Conservation (phyloP, 2,888 invertebrate genomes). For the Parnassius smintheus region DNA sequence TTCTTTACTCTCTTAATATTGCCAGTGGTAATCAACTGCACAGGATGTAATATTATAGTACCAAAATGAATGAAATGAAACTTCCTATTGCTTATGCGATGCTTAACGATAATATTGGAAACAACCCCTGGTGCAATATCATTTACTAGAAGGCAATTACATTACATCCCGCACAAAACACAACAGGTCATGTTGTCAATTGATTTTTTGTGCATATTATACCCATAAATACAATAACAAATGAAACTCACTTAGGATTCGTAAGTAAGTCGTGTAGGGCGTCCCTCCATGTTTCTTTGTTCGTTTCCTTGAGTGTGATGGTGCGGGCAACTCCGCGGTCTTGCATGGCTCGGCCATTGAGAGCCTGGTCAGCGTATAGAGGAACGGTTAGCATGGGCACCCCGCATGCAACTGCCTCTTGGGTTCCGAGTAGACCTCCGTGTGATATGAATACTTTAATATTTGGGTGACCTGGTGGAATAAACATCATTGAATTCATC, state of each 20-base stretch:
- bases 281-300: conserved; percentile 52
- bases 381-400: conserved; percentile 79
- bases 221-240: background rate
- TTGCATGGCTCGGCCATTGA: conserved; percentile 76
- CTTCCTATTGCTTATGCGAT: too few relatives aligned
- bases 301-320: conserved; percentile 54
- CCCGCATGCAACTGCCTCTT: conserved; percentile 80
- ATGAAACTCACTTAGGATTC: conserved; percentile 62
- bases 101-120: too few relatives aligned
- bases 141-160: too few relatives aligned
- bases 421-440: conserved; percentile 82
- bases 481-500: background rate
- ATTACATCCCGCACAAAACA: too few relatives aligned
- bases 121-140: too few relatives aligned
- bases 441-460: conserved; percentile 82
- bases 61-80: too few relatives aligned
- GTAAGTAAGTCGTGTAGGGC: conserved; percentile 64
- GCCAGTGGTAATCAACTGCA: too few relatives aligned
- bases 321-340: conserved; percentile 73
- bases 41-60: too few relatives aligned
- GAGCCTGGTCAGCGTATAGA: conserved; percentile 75
- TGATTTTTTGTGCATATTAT: too few relatives aligned
- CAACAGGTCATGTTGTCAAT: too few relatives aligned
- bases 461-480: conserved; percentile 72
- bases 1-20: too few relatives aligned